These are phyloP conservation scores for Gambusia holbrooki DNA, from an alignment of 2,113 vertebrate genomes.

Conservation along the genomic window DNA sequence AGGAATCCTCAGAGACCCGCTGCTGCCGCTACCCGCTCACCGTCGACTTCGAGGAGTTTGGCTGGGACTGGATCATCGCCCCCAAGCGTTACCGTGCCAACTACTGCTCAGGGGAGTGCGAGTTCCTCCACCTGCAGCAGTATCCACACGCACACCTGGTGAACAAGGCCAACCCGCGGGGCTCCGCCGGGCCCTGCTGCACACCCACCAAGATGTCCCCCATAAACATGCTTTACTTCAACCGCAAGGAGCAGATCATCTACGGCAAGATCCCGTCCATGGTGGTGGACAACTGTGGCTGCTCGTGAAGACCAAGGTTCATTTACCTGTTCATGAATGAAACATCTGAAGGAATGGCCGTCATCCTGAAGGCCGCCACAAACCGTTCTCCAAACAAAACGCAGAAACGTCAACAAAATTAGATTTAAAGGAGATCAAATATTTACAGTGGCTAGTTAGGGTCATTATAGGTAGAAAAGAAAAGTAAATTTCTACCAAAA, in stretches of 20 bases:
- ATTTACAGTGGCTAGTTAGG: background rate
- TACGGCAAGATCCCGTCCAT: constrained; percentile 98
- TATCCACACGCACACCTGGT: constrained; percentile 98
- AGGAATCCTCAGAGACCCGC: constrained; percentile 92
- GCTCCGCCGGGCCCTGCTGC: constrained; percentile 94
- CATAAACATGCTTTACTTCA: constrained; percentile 99
- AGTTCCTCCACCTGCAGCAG: constrained; percentile 98
- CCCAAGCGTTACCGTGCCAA: constrained; percentile 99
- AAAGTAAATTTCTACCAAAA: no score
- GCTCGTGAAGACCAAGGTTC: constrained; percentile 83
- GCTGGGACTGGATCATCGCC: constrained; percentile 99
- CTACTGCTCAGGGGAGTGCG: constrained; percentile 98
- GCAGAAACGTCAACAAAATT: background rate
- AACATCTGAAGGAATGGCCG: background rate
- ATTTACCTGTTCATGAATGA: background rate
- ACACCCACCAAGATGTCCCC: constrained; percentile 99
- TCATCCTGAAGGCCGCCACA: background rate
- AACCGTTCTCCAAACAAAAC: background rate
- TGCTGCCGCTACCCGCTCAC: constrained; percentile 97
- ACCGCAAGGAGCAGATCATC: constrained; percentile 96
- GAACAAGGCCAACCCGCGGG: constrained; percentile 94
- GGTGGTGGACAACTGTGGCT: constrained; percentile 98
- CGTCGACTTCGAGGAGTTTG: constrained; percentile 98
- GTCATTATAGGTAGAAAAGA: no score
- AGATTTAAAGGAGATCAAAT: background rate